Conservation (phyloP, 1,140 invertebrate species). For the Drosophila elegans region DNA sequence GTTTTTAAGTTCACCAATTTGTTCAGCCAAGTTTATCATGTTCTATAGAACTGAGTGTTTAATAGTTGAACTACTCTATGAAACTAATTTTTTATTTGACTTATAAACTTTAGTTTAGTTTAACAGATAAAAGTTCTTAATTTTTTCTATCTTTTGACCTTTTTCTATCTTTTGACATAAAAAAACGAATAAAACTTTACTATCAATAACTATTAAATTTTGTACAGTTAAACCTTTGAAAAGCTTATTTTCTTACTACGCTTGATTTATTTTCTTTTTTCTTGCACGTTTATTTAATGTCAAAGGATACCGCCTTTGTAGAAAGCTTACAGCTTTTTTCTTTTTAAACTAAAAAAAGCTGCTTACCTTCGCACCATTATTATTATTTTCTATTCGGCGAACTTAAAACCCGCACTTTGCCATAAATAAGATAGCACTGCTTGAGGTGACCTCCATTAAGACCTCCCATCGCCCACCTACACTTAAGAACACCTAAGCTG, state of each 20-base stretch:
- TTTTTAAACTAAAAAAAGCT: not conserved
- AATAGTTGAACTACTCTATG: no score
- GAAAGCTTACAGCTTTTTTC: not conserved
- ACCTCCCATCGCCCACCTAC: not conserved
- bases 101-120: no score
- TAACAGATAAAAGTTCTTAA: no score
- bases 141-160: no score
- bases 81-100: no score
- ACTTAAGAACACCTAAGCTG: conserved; percentile 43
- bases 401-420: conserved; percentile 5
- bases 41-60: no score
- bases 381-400: conserved; percentile 8
- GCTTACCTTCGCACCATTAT: conserved; percentile 4
- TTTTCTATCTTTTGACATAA: no score
- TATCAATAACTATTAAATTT: no score
- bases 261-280: not conserved
- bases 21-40: no score
- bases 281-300: not conserved
- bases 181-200: no score
- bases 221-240: no score
- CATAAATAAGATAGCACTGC: conserved; percentile 4
- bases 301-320: not conserved
- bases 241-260: not conserved
- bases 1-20: no score
- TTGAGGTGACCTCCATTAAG: conserved; percentile 15